Percentiles rank a stretch among this genome's conserved stretches.
Conservation (phyloP, 2,797 vertebrate genomes). For the Anniella stebbinsi region DNA sequence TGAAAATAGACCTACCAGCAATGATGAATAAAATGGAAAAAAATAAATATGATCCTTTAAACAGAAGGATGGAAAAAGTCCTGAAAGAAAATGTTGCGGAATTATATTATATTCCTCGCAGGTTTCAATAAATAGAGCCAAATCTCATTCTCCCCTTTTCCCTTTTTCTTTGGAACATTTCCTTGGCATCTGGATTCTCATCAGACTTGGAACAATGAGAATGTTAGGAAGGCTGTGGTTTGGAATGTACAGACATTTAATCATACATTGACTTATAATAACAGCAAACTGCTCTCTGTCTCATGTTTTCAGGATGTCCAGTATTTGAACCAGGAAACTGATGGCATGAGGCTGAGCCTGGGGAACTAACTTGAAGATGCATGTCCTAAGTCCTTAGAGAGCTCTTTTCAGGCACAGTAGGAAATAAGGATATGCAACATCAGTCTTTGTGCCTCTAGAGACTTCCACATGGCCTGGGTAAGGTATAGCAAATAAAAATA, state of each 20-base stretch:
- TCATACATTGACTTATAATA: conserved; percentile 60
- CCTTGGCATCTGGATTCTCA: conserved; percentile 74
- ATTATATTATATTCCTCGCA: conserved; percentile 67
- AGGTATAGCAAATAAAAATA: not conserved
- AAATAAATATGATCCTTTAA: conserved; percentile 69
- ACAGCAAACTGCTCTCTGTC: conserved; percentile 56
- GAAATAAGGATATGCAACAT: not conserved
- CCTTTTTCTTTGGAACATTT: conserved; percentile 68
- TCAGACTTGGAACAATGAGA: conserved; percentile 69
- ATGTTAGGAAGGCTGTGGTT: conserved; percentile 69
- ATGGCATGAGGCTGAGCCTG: not conserved
- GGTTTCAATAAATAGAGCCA: conserved; percentile 62
- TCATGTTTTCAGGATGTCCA: conserved; percentile 41
- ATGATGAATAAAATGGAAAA: conserved; percentile 70
- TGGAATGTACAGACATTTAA: conserved; percentile 63
- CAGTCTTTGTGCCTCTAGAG: not conserved
- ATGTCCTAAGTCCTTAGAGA: not conserved
- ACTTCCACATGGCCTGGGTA: not conserved
- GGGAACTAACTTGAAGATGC: not conserved
- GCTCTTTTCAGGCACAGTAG: not conserved
- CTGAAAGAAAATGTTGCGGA: conserved; percentile 64
- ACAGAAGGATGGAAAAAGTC: conserved; percentile 72
- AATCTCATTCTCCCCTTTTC: conserved; percentile 35
- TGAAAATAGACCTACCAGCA: conserved; percentile 70
- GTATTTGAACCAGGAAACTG: not conserved